Conservation (phyloP, 1,140 invertebrate species). For the Teleogryllus occipitalis region DNA sequence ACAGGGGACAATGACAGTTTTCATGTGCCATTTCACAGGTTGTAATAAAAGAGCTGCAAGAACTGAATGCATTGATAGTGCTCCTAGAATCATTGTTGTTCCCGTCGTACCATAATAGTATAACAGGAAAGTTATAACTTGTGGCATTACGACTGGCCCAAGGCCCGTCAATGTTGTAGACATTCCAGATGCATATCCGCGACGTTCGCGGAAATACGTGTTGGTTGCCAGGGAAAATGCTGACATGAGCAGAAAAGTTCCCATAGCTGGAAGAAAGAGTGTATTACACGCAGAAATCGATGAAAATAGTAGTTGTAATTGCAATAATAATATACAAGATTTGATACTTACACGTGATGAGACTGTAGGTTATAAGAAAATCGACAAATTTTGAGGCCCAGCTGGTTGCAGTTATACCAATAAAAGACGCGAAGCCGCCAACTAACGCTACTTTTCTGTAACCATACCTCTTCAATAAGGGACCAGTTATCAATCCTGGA, state of each 20-base stretch:
- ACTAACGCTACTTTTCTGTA: constrained; percentile 47
- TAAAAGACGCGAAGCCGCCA: constrained; percentile 43
- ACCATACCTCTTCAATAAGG: constrained; percentile 43
- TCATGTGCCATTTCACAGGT: constrained; percentile 43
- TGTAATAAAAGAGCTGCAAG: constrained; percentile 54
- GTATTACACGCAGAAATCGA: neutral
- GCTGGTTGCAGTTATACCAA: constrained; percentile 44
- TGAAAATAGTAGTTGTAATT: neutral
- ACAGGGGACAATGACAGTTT: constrained; percentile 27
- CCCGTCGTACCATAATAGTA: constrained; percentile 46
- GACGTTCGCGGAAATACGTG: constrained; percentile 56
- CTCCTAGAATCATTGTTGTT: constrained; percentile 51
- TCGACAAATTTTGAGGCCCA: constrained; percentile 41
- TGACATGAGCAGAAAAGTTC: constrained; percentile 54
- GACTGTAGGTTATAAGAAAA: constrained; percentile 52
- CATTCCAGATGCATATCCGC: constrained; percentile 57
- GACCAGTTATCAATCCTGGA: constrained; percentile 49
- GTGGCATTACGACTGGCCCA: constrained; percentile 65
- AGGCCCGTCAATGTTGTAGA: constrained; percentile 61
- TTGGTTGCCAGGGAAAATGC: constrained; percentile 62
- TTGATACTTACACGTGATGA: constrained; percentile 50
- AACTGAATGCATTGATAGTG: constrained; percentile 51
- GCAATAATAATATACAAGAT: neutral
- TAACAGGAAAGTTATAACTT: constrained; percentile 50
- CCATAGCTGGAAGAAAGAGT: constrained; percentile 46